These are phyloP conservation scores for Sebastolobus altivelis DNA, from an alignment of 2,797 vertebrate species.

Conservation along the genomic window DNA sequence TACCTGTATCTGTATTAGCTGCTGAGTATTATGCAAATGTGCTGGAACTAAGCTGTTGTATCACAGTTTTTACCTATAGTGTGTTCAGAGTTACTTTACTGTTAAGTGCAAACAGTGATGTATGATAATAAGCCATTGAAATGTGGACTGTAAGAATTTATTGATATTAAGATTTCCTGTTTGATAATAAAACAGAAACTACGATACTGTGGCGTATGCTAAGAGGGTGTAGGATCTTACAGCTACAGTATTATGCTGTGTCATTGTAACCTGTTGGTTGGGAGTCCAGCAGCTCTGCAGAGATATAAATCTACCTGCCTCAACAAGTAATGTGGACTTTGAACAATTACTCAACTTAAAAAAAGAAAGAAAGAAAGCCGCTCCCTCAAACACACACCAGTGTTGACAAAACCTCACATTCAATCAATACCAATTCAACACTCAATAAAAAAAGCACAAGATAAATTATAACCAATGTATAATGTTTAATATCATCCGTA, in stretches of 20 bases:
- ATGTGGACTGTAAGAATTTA: constrained; percentile 37
- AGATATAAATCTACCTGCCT: constrained; percentile 9
- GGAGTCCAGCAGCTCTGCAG: neutral
- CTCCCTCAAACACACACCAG: constrained; percentile 42
- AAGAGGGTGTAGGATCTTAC: neutral
- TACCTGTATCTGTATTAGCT: constrained; percentile 29
- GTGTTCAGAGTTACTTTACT: constrained; percentile 29
- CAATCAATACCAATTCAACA: neutral
- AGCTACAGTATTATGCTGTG: neutral
- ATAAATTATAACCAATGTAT: neutral
- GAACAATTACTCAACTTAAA: constrained; percentile 5
- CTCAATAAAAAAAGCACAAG: neutral
- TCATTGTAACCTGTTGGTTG: constrained; percentile 3
- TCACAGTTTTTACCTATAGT: neutral
- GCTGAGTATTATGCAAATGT: constrained; percentile 45
- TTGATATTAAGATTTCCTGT: constrained; percentile 34
- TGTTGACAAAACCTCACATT: neutral
- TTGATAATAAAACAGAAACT: constrained; percentile 69
- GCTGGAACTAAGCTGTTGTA: constrained; percentile 25
- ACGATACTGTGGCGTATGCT: neutral
- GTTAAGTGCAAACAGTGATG: constrained; percentile 49
- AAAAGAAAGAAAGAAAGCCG: constrained; percentile 4
- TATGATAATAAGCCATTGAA: constrained; percentile 34
- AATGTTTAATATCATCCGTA: constrained; percentile 16
- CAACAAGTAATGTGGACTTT: constrained; percentile 42